phyloP scores from a whole-genome alignment of 2,888 invertebrate species.

The Andrena praecox region DNA sequence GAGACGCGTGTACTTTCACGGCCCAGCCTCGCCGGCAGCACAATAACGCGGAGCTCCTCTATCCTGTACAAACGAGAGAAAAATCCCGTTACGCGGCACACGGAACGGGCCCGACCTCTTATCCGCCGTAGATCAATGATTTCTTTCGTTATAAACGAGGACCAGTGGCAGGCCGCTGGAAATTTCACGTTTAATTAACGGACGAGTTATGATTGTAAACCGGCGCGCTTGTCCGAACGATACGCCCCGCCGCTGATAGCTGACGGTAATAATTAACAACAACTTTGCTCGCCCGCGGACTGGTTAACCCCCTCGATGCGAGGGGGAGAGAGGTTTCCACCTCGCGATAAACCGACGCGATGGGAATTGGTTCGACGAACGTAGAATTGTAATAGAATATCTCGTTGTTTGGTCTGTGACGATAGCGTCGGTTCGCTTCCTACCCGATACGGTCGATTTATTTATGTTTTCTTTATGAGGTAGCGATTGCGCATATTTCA shows the following conservation, averaged over 20 bases:
- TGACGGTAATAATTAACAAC: constrained; percentile 51
- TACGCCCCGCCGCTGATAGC: constrained; percentile 20
- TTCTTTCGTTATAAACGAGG: constrained; percentile 25
- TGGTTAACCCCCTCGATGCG: constrained; percentile 38
- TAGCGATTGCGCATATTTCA: no score
- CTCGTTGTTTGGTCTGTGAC: constrained; percentile 11
- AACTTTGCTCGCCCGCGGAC: constrained; percentile 28
- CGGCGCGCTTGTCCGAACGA: constrained; percentile 25
- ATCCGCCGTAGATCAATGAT: constrained; percentile 54
- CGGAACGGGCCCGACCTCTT: constrained; percentile 32
- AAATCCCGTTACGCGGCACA: constrained; percentile 55
- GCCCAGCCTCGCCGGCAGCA: constrained; percentile 33
- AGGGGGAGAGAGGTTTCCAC: not conserved
- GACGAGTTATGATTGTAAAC: constrained; percentile 50
- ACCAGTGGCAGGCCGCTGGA: constrained; percentile 4
- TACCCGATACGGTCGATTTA: not conserved
- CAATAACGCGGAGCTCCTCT: constrained; percentile 44
- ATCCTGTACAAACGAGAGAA: constrained; percentile 13
- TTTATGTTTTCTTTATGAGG: no score
- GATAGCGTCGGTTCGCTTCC: not conserved
- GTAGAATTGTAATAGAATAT: constrained; percentile 21
- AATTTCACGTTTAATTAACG: constrained; percentile 60
- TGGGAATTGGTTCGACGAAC: constrained; percentile 19
- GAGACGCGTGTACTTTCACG: constrained; percentile 60
- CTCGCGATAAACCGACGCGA: constrained; percentile 6